Evolutionary conservation across 2,797 vertebrate species (phyloP), one percentile per base, ranked within the genome.

Genomic region (Poeciliopsis gracilis): DNA sequence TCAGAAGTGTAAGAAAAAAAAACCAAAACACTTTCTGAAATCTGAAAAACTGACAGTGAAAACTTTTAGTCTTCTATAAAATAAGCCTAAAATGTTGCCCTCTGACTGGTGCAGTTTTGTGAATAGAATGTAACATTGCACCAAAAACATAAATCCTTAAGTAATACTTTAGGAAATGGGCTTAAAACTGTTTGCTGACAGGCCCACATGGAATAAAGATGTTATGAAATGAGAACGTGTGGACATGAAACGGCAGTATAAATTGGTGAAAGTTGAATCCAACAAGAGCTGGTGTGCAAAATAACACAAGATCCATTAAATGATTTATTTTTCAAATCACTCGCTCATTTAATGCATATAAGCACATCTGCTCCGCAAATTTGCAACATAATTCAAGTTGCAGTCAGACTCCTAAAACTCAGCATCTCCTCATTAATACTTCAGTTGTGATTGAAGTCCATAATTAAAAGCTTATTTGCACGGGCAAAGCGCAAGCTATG

Each of bases 381-480:
- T 59, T 75, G 38, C 23, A 16, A 11, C 23, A 10, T 1, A 51
- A 49, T 66, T 73, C 5, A 76, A 57, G 25, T 46, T 66, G 55
- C 3, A 5, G 49, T 13, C 45, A 13, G 49, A 12, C 49, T 38
- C 51, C 57, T 55, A 72, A n/a, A 67, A 47, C 41, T 69, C 70
- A 16, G 67, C 2, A 36, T 72, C 38, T 43, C 36, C 8, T 73
- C 55, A 55, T 72, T 30, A 69, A 61, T 53, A 16, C 55, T 66
- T 79, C 71, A 1, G 25, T 10, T 63, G 55, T 72, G 5, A 78
- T 73, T 67, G 49, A 78, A 75, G 55, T 23, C 53, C 2, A 47
- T 72, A 33, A 79, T 80, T 80, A 76, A 79, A 84, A 71, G 61
- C 57, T 15, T 70, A 69, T 84, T 84, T 84, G 80, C 46, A 71